Percentiles rank a stretch among this genome's conserved stretches.
phyloP scores from a whole-genome alignment of 2,888 invertebrate species.

The Osedax frankpressi region DNA sequence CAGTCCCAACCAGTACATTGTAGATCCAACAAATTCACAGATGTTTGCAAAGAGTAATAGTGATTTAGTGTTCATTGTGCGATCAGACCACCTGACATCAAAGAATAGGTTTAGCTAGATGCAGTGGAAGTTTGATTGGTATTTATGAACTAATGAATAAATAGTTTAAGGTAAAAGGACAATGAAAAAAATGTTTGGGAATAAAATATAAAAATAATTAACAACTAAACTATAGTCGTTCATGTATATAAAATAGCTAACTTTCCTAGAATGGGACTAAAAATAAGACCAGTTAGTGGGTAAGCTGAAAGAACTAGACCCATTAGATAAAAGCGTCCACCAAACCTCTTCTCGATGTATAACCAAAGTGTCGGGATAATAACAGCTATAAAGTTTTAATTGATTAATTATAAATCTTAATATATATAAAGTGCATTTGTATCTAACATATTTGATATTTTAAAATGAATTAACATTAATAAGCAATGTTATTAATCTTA shows the following conservation, averaged over 20 bases:
- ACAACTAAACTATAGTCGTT: too few relatives aligned
- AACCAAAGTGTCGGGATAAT: slow-evolving; percentile 48
- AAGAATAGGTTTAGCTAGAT: too few relatives aligned
- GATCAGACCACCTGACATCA: slow-evolving; percentile 43
- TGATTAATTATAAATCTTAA: not conserved
- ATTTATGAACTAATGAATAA: too few relatives aligned
- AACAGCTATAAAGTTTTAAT: slow-evolving; percentile 38
- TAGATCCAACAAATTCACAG: slow-evolving; percentile 42
- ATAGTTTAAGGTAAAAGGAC: too few relatives aligned
- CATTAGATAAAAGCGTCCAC: slow-evolving; percentile 41
- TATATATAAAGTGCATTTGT: not conserved
- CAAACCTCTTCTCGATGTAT: slow-evolving; percentile 42
- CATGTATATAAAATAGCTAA: too few relatives aligned
- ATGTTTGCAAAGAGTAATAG: slow-evolving; percentile 41
- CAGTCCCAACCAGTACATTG: slow-evolving; percentile 47
- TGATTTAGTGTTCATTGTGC: slow-evolving; percentile 37
- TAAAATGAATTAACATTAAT: not conserved
- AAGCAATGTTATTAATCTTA: too few relatives aligned
- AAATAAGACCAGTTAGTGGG: slow-evolving; percentile 45
- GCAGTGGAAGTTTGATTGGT: too few relatives aligned
- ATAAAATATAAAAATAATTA: too few relatives aligned
- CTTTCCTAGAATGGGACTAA: slow-evolving; percentile 46
- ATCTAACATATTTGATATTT: not conserved
- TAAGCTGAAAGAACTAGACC: slow-evolving; percentile 47
- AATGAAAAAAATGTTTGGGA: too few relatives aligned